Percentiles rank a stretch among this genome's conserved stretches.
Conservation (phyloP, 2,797 vertebrate genomes). For the Lutjanus argentimaculatus region DNA sequence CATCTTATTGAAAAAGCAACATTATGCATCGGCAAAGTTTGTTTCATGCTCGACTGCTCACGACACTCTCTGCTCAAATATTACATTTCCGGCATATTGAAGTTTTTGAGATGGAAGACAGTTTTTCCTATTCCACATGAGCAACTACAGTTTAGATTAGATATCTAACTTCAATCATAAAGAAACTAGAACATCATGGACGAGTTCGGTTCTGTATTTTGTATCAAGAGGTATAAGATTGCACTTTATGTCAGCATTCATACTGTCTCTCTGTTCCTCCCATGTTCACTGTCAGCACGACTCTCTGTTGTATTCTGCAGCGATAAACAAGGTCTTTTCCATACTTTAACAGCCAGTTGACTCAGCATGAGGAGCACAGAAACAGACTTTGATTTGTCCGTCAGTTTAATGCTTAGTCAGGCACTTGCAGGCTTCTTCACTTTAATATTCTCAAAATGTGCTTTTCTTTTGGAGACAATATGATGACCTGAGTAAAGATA, state of each 20-base stretch:
- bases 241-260: not conserved
- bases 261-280: not conserved
- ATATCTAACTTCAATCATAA: constrained; percentile 8
- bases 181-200: not conserved
- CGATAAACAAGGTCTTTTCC: not conserved
- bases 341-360: constrained; percentile 7
- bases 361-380: constrained; percentile 14
- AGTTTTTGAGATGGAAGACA: not conserved
- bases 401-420: constrained; percentile 22
- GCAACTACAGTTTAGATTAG: not conserved
- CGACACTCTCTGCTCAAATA: not conserved
- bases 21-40: constrained; percentile 11
- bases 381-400: constrained; percentile 15
- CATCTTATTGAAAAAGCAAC: constrained; percentile 9
- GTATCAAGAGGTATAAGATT: not conserved
- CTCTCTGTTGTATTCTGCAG: constrained; percentile 4
- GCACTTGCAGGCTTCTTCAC: not conserved
- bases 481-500: constrained; percentile 6
- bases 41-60: constrained; percentile 9
- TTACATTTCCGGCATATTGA: constrained; percentile 6
- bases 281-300: not conserved
- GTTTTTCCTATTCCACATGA: constrained; percentile 9
- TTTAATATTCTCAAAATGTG: constrained; percentile 7
- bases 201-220: not conserved
- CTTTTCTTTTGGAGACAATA: not conserved